Base-by-base conservation (phyloP, 2,888 invertebrate genomes). In the Lagria hirta region DNA sequence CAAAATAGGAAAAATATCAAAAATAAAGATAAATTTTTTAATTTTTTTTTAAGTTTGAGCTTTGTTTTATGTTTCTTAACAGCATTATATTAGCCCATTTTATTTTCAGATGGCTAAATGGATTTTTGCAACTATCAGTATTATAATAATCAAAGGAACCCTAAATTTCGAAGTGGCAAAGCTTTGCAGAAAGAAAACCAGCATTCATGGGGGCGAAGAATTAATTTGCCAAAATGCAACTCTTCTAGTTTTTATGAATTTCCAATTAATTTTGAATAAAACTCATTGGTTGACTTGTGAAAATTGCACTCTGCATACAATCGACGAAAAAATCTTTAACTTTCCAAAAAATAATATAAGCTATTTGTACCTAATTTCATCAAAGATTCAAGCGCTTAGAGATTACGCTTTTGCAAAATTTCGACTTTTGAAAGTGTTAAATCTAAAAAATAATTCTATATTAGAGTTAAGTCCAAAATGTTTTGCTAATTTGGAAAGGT, bases 261-360 rank as follows among this genome's bases (percentile, higher is more conserved):
- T 61, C 32, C 52, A 55, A 20, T 33, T 37, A 3, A 24, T 57
- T 17, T 48, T 66, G 10, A 66, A 66, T 48, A 58, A 61, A 44
- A 66, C 68, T 7, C 66, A 66, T 37, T 67, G 67, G 67, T 49
- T 70, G 34, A 62, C 60, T 27, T 71, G 71, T 49, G 53, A 58
- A 10, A 60, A 62, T 42, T 71, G 71, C 52, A 54, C 62, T 27
- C 51, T 71, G 35, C 52, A 52, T 18, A 52, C 58, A 10, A 52
- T 71, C 34, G 63, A 63, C 34, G 66, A 64, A 42, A 57, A 48
- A 21, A 67, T 66, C 2, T 69, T 71, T 49, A 57, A 62, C 35
- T 60, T 65, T 36, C 55, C 61, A 11, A 62, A 58, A 46, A 69
- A 67, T 48, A 64, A 62, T 28, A 57, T 70, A 27, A 62, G 57